Conservation (phyloP, 2,888 invertebrate genomes). For the Ischnura elegans region DNA sequence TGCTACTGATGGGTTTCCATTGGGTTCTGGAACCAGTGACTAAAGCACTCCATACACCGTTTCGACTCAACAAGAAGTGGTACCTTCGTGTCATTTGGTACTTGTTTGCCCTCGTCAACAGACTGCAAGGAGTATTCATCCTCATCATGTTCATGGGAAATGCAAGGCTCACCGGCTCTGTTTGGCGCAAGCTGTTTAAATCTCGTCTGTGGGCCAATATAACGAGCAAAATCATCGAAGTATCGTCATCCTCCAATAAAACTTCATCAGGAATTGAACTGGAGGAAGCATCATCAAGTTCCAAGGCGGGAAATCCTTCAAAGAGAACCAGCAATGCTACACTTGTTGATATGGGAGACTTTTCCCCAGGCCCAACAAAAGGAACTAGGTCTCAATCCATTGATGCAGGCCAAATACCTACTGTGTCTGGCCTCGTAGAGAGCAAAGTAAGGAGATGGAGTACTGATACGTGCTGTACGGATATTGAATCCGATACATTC, state of each 20-base stretch:
- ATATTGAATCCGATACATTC: not conserved
- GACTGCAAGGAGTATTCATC: constrained; percentile 40
- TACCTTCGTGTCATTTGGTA: constrained; percentile 42
- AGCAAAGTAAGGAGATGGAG: not conserved
- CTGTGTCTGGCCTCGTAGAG: not conserved
- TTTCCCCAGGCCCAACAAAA: not conserved
- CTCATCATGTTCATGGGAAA: constrained; percentile 54
- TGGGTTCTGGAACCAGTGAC: constrained; percentile 51
- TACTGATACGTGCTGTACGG: not conserved
- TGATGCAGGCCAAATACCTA: not conserved
- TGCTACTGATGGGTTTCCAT: constrained; percentile 54
- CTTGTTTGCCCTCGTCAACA: not conserved
- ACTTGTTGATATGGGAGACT: not conserved
- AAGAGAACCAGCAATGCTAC: not conserved
- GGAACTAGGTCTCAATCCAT: not conserved
- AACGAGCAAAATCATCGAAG: not conserved
- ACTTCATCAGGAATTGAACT: not conserved
- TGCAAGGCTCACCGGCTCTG: constrained; percentile 6
- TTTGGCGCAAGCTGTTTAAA: constrained; percentile 32
- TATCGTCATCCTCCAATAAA: not conserved
- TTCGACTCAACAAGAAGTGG: constrained; percentile 24
- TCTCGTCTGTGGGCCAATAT: constrained; percentile 7
- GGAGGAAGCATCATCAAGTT: not conserved
- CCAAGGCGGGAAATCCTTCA: not conserved
- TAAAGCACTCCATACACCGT: constrained; percentile 44